Conservation (phyloP, 1,140 invertebrate genomes). For the Macrocentrus cingulum region DNA sequence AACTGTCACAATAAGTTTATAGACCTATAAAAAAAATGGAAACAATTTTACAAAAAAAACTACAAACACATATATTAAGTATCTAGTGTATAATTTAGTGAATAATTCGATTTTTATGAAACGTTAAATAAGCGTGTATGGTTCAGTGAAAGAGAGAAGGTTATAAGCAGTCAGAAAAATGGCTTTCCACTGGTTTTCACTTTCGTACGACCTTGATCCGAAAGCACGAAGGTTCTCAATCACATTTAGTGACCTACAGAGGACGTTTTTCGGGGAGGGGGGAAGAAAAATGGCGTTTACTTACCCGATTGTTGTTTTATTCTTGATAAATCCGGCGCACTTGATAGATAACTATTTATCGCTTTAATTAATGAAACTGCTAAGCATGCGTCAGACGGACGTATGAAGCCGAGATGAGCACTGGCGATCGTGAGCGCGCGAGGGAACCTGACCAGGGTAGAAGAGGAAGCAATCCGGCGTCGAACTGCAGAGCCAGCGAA, state of each 20-base stretch:
- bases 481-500: conserved; percentile 23
- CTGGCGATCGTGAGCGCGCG: conserved; percentile 18
- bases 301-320: no score
- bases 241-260: background rate
- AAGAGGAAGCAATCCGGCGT: conserved; percentile 23
- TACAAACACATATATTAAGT: no score
- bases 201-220: conserved; percentile 23
- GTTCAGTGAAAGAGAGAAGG: conserved; percentile 9
- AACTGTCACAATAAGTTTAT: no score
- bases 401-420: conserved; percentile 2
- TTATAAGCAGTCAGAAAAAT: background rate
- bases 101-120: conserved; percentile 2
- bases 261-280: no score
- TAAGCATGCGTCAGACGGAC: no score
- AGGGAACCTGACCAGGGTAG: conserved; percentile 21
- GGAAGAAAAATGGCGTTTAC: no score
- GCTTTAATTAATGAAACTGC: no score
- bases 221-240: conserved; percentile 21
- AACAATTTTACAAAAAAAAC: no score
- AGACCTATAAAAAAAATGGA: no score
- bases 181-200: conserved; percentile 22
- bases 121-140: background rate
- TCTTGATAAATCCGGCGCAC: no score
- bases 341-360: no score
- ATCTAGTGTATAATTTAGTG: no score